A percentile compares a stretch with the other conserved stretches of the same genome.
Conservation (phyloP, 2,113 vertebrate species). For the Mionectes macconnelli region DNA sequence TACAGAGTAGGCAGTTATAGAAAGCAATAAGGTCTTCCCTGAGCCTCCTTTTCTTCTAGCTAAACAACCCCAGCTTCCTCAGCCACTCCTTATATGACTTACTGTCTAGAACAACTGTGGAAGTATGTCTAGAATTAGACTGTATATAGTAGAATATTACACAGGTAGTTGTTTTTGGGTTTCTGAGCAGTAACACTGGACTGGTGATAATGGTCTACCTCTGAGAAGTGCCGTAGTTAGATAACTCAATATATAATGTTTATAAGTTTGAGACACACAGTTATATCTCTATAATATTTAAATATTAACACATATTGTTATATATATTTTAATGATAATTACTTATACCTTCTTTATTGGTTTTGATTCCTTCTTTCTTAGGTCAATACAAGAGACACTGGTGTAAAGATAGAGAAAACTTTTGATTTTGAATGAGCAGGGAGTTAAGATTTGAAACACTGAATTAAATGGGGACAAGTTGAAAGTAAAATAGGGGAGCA, state of each 20-base stretch:
- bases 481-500: neutral
- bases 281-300: neutral
- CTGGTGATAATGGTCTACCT: neutral
- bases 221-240: neutral
- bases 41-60: neutral
- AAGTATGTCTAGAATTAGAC: neutral
- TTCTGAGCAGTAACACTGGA: neutral
- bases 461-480: neutral
- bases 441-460: neutral
- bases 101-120: neutral
- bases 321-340: neutral
- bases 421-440: neutral
- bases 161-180: neutral
- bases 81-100: neutral
- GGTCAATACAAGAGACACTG: neutral
- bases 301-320: neutral
- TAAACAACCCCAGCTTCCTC: neutral
- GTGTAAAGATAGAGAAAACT: neutral
- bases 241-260: neutral
- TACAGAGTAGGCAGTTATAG: neutral
- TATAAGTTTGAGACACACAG: neutral
- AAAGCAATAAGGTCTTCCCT: neutral
- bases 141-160: neutral
- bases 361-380: neutral
- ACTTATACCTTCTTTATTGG: neutral